Base-by-base conservation (phyloP, 37 sponge, comb jelly and placozoan genomes). In the Amphimedon queenslandica region DNA sequence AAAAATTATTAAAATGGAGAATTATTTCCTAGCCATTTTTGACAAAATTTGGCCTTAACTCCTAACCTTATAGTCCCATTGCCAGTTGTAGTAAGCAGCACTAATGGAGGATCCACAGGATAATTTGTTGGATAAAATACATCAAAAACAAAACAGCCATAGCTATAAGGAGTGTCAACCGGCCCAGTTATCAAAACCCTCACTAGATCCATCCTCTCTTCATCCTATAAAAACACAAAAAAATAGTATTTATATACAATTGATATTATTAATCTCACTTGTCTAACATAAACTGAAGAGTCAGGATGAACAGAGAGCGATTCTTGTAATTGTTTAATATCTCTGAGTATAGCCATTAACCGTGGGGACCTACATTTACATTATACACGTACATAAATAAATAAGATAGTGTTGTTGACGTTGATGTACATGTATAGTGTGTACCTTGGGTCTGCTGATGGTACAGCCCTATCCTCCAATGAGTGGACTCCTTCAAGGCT, bases 71-170 rank as follows among this genome's bases (percentile, higher is more conserved):
- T 75, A 39, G 95, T 94, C 1, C 88, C 87, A 64, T 83, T 88
- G 20, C 88, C 95, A 24, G 95, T 94, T 57, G 95, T 94, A 31
- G 61, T 87, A 66, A 94, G 60, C 76, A 85, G 67, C 4, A 95
- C 89, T 31, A 95, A 74, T 2, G 96, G 96, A 30, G 96, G 90
- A 47, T 68, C 70, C 57, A 51, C 71, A 34, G 96, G 96, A 70
- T 85, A 95, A 29, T 71, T 66, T 10, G 42, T 58, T 16, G 96
- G 96, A 70, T 83, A 92, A 71, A 74, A 76, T 55, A 92, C 63
- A 61, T 95, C 96, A 83, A 95, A 95, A 38, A 81, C 84, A 77
- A 95, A 95, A 66, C 92, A 95, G 0, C 93, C 93, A 5, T 66
- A 37, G 29, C 87, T 83, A 81, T 95, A 95, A 3, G 96, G 96